Conservation (phyloP, 53 echinoderm and acorn worm genomes). For the Stichopus horrens region DNA sequence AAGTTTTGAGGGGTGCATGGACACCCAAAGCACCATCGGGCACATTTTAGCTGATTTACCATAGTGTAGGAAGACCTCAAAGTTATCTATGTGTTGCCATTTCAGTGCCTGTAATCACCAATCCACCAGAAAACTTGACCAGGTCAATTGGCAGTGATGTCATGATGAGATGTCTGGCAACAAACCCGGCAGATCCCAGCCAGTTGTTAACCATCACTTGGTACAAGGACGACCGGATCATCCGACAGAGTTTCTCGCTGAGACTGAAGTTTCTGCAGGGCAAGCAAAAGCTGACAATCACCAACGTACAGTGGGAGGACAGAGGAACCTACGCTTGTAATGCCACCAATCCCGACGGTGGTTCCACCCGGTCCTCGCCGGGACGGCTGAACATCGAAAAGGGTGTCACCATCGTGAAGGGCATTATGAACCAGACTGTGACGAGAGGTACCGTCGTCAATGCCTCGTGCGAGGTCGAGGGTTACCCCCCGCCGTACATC, state of each 20-base stretch:
- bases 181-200: slow-evolving; percentile 27
- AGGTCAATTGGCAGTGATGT: slow-evolving; percentile 46
- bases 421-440: neutral
- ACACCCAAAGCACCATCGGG: too few species aligned
- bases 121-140: slow-evolving; percentile 57
- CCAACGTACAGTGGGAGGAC: slow-evolving; percentile 60
- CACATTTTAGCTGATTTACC: too few species aligned
- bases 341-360: slow-evolving; percentile 59
- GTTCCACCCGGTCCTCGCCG: slow-evolving; percentile 31
- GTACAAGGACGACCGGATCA: slow-evolving; percentile 55
- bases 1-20: too few species aligned
- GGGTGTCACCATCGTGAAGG: slow-evolving; percentile 21
- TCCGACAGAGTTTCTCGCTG: slow-evolving; percentile 3
- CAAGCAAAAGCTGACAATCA: slow-evolving; percentile 55
- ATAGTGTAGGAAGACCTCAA: too few species aligned
- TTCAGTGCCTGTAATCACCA: neutral
- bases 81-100: too few species aligned
- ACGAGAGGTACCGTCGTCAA: slow-evolving; percentile 18
- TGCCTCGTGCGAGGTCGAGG: slow-evolving; percentile 18
- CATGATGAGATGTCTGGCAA: slow-evolving; percentile 52
- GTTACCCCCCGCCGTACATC: slow-evolving; percentile 13
- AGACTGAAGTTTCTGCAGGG: slow-evolving; percentile 36
- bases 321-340: slow-evolving; percentile 71
- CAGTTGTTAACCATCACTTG: slow-evolving; percentile 51
- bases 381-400: slow-evolving; percentile 69